A percentile compares a stretch with the other conserved stretches of the same genome.
These are phyloP conservation scores for Ophthalmolycus amberensis DNA, from an alignment of 2,113 vertebrate species.

Conservation along the genomic window DNA sequence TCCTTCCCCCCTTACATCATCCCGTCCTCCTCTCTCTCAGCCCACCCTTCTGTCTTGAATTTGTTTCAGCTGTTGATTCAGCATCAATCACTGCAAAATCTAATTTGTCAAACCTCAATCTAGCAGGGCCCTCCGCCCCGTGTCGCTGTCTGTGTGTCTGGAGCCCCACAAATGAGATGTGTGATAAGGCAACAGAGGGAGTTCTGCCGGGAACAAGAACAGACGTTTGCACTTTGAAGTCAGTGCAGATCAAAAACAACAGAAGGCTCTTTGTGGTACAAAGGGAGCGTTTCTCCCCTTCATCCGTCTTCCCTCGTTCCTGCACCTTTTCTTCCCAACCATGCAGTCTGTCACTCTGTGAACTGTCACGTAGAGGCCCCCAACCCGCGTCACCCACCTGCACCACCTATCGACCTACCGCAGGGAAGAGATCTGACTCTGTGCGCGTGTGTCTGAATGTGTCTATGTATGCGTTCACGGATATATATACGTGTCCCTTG, in stretches of 20 bases:
- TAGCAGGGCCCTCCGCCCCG: conserved; percentile 65
- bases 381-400: conserved; percentile 45
- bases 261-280: conserved; percentile 77
- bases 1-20: conserved; percentile 28
- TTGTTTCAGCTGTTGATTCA: conserved; percentile 72
- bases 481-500: conserved; percentile 5
- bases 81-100: conserved; percentile 76
- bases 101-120: conserved; percentile 78
- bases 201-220: conserved; percentile 75
- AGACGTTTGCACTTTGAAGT: conserved; percentile 81
- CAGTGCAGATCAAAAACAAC: conserved; percentile 77
- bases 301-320: conserved; percentile 68
- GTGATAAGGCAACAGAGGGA: conserved; percentile 76
- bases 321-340: conserved; percentile 64
- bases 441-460: background rate
- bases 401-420: conserved; percentile 31
- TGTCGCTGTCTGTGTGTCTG: conserved; percentile 75
- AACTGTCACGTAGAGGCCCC: conserved; percentile 59
- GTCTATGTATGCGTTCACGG: background rate
- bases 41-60: conserved; percentile 42
- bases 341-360: conserved; percentile 56
- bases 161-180: conserved; percentile 77
- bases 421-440: conserved; percentile 41
- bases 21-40: conserved; percentile 12
- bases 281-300: conserved; percentile 70